Base-by-base conservation (phyloP, 2,888 invertebrate species). In the Lasioglossum oenotherae region DNA sequence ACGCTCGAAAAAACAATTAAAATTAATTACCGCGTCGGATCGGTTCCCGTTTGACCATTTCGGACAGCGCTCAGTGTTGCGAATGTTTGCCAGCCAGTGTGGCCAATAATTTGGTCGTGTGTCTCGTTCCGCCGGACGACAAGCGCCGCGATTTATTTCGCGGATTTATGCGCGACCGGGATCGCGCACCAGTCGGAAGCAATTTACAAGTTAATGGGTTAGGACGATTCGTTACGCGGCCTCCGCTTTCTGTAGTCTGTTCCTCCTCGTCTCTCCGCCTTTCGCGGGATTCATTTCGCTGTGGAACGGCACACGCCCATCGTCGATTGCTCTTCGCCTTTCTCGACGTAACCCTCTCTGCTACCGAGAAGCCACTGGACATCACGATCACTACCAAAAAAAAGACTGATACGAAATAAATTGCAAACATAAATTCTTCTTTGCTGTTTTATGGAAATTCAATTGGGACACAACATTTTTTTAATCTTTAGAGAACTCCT, bases 131-230 rank as follows among this genome's bases (percentile, higher is more conserved):
- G 83, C 84, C 38, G 69, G 84, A 64, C 88, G 89, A 85, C 89
- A 78, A 88, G 75, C 88, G 76, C 23, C 78, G 44, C 80, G 89
- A 90, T 90, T 90, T 90, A 90, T 90, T 88, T 86, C 72, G 86
- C 89, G 90, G 76, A 89, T 90, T 90, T 90, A 90, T 90, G 90
- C 90, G 84, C 75, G 85, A 67, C 71, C 84, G 57, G 80, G 73
- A 81, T 88, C 53, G 82, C 81, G 80, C 81, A 94, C 90, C 93
- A 94, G 93, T 94, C 95, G 95, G 95, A 95, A 95, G 95, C 95
- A 95, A 95, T 95, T 95, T 95, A 95, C 95, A 94, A 95, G 95
- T 95, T 95, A 95, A 95, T 95, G 94, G 94, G 93, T 93, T 94
- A 94, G 89, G 89, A 91, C 88, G 92, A 92, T 91, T 92, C 92